Evolutionary conservation across 2,113 vertebrate species (phyloP).

Genomic region (Ia io): DNA sequence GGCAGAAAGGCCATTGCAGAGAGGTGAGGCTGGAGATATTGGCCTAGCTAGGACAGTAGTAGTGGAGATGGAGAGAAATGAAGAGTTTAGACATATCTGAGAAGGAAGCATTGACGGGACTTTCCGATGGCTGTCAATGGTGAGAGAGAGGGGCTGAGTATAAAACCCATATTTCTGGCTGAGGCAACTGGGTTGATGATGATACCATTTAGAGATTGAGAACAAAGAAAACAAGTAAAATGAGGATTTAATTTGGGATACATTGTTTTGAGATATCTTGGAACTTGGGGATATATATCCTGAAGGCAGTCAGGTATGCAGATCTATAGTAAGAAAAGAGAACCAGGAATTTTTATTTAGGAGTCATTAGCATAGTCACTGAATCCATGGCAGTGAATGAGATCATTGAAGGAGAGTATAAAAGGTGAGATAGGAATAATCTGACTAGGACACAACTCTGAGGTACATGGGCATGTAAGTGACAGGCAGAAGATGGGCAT

Average conservation of each 20-base stretch:
- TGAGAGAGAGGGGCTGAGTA: neutral
- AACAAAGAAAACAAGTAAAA: conserved; percentile 6
- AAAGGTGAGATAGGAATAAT: neutral
- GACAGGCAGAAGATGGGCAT: neutral
- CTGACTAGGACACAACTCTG: neutral
- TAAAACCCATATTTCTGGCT: neutral
- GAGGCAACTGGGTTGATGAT: neutral
- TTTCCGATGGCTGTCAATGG: neutral
- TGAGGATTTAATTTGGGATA: neutral
- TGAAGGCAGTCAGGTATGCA: neutral
- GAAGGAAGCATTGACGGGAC: neutral
- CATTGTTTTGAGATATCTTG: neutral
- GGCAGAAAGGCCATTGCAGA: neutral
- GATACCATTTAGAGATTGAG: neutral
- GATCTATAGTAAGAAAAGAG: neutral
- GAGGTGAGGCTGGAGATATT: neutral
- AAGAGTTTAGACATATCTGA: neutral
- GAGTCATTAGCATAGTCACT: neutral
- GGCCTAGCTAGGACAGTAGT: neutral
- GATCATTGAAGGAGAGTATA: neutral
- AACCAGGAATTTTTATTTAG: conserved; percentile 6
- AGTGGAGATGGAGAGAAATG: neutral
- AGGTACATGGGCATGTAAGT: neutral
- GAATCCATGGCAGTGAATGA: neutral
- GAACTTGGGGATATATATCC: neutral